Evolutionary conservation across 2,888 invertebrate genomes (phyloP).

Genomic region (Limenitis camilla): DNA sequence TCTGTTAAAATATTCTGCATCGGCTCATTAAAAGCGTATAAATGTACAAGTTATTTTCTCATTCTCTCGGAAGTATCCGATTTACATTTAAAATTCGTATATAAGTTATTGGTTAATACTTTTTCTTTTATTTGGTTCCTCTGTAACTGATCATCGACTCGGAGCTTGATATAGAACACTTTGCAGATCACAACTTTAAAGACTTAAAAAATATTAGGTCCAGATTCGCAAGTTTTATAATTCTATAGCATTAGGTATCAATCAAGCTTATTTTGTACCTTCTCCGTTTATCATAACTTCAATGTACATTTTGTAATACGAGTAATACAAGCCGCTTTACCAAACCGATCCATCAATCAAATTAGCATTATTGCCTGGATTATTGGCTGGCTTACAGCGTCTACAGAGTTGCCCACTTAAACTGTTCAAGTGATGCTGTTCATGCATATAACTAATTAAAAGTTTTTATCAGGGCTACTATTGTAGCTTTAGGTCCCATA

Average conservation of each 20-base stretch:
- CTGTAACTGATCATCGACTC: no score
- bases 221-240: no score
- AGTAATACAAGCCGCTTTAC: constrained; percentile 7
- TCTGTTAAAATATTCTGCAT: no score
- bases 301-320: constrained; percentile 1
- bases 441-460: background rate
- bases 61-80: no score
- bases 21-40: no score
- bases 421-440: background rate
- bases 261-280: constrained; percentile 1
- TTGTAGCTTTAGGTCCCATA: background rate
- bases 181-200: no score
- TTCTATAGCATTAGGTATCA: background rate
- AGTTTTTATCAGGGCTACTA: background rate
- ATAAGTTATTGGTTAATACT: no score
- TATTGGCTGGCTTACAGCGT: constrained; percentile 10
- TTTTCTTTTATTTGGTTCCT: no score
- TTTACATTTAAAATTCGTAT: no score
- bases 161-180: no score
- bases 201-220: no score
- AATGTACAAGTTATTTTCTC: no score
- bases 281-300: constrained; percentile 4
- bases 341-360: constrained; percentile 20
- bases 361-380: constrained; percentile 15
- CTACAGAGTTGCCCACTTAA: constrained; percentile 3